A percentile compares a stretch with the other conserved stretches of the same genome.
Conservation (phyloP, 1,140 invertebrate species). For the Drosophila quadrilineata region DNA sequence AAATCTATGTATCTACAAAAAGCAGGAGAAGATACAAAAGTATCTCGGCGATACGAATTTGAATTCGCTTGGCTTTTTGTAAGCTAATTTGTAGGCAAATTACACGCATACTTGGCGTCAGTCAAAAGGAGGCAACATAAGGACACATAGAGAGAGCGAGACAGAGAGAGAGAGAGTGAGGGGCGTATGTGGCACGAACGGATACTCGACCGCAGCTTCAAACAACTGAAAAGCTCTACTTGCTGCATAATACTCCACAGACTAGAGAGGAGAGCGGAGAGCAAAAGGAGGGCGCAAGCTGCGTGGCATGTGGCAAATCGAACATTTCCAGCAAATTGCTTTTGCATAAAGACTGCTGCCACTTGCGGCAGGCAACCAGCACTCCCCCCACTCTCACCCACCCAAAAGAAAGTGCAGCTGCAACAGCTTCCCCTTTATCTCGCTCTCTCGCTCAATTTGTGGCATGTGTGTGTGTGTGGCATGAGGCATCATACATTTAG, state of each 20-base stretch:
- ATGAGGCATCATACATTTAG: constrained; percentile 29
- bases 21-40: constrained; percentile 2
- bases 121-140: too few relatives aligned
- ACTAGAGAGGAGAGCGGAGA: too few relatives aligned
- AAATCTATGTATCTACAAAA: too few relatives aligned
- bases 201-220: constrained; percentile 35
- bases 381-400: neutral
- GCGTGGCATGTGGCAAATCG: constrained; percentile 41
- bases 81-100: constrained; percentile 66
- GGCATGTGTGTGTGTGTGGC: neutral
- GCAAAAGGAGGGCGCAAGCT: neutral
- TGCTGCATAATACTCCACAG: too few relatives aligned
- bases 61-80: neutral
- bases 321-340: constrained; percentile 79
- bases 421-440: neutral
- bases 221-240: constrained; percentile 40
- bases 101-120: constrained; percentile 49
- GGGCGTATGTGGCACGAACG: neutral
- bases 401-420: constrained; percentile 42
- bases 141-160: too few relatives aligned
- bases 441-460: neutral
- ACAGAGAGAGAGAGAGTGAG: too few relatives aligned
- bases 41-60: neutral
- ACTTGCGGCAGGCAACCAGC: too few relatives aligned
- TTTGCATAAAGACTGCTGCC: constrained; percentile 71